These are phyloP conservation scores for Cynoglossus semilaevis DNA, from an alignment of 2,113 vertebrate species.

Conservation along the genomic window DNA sequence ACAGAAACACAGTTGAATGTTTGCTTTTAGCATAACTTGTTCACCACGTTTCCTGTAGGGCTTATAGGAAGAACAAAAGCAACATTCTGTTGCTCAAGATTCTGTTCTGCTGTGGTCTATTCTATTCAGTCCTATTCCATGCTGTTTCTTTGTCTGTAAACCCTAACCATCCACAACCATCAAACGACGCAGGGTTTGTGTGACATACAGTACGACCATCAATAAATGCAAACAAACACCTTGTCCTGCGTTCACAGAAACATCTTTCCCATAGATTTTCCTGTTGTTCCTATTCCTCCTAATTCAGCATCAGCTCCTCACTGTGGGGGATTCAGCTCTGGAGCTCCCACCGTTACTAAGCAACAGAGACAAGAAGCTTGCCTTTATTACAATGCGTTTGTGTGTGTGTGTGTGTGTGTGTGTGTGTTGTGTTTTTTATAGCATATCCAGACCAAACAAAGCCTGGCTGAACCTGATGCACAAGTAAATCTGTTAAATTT, in stretches of 20 bases:
- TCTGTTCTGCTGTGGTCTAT: too few relatives aligned
- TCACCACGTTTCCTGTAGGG: too few relatives aligned
- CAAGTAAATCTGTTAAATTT: constrained; percentile 18
- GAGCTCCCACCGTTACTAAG: constrained; percentile 76
- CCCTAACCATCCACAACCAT: background rate
- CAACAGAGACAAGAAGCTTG: constrained; percentile 80
- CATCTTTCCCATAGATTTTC: constrained; percentile 58
- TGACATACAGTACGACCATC: constrained; percentile 22
- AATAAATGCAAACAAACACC: constrained; percentile 31
- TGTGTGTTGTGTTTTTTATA: constrained; percentile 63
- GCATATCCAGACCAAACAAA: constrained; percentile 67
- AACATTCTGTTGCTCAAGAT: too few relatives aligned
- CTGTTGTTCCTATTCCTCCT: constrained; percentile 53
- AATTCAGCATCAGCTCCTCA: constrained; percentile 73
- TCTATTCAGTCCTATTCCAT: background rate
- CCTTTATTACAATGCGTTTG: constrained; percentile 65
- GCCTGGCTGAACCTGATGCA: constrained; percentile 47
- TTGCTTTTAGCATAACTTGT: too few relatives aligned
- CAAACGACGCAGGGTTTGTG: background rate
- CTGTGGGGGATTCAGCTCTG: constrained; percentile 71
- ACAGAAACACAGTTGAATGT: too few relatives aligned
- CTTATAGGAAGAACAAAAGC: too few relatives aligned
- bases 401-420: constrained; percentile 28
- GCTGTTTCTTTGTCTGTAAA: too few relatives aligned
- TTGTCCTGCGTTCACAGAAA: constrained; percentile 38